phyloP scores from a whole-genome alignment of 2,888 invertebrate species.

The Metacarcinus magister region DNA sequence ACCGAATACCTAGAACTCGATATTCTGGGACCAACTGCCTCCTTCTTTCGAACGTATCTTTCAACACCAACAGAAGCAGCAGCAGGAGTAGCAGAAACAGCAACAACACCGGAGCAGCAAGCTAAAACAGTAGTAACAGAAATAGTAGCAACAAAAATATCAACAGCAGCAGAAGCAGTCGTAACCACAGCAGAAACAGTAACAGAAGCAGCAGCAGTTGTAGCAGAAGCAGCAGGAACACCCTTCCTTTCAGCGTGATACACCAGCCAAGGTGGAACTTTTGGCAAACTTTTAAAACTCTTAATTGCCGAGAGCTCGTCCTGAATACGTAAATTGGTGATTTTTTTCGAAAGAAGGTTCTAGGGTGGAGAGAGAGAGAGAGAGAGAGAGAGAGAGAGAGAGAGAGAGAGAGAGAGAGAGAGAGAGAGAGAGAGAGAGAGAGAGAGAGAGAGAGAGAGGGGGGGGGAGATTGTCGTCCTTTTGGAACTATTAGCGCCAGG shows the following conservation, averaged over 20 bases:
- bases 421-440: not conserved
- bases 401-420: slow-evolving; percentile 13
- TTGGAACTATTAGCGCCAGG: slow-evolving; percentile 7
- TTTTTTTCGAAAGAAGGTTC: not conserved
- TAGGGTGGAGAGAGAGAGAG: slow-evolving; percentile 20
- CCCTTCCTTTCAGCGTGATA: slow-evolving; percentile 32
- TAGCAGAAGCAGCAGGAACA: not conserved
- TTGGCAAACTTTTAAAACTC: slow-evolving; percentile 63
- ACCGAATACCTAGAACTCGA: not conserved
- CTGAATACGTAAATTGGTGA: slow-evolving; percentile 55
- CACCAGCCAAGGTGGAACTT: slow-evolving; percentile 49
- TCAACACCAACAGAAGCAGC: not conserved
- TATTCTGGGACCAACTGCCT: not conserved
- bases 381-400: slow-evolving; percentile 18
- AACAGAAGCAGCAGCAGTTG: not conserved
- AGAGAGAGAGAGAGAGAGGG: slow-evolving; percentile 6
- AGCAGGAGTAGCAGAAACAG: not conserved
- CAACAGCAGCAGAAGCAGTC: not conserved
- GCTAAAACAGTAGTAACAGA: not conserved
- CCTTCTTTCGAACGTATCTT: not conserved
- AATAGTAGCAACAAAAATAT: not conserved
- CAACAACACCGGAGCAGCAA: not conserved
- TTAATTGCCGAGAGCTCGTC: slow-evolving; percentile 48
- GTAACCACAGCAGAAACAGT: not conserved
- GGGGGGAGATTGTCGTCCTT: not conserved